Base-by-base conservation (phyloP, 2,113 vertebrate species). In the Phylloscopus trochiloides region DNA sequence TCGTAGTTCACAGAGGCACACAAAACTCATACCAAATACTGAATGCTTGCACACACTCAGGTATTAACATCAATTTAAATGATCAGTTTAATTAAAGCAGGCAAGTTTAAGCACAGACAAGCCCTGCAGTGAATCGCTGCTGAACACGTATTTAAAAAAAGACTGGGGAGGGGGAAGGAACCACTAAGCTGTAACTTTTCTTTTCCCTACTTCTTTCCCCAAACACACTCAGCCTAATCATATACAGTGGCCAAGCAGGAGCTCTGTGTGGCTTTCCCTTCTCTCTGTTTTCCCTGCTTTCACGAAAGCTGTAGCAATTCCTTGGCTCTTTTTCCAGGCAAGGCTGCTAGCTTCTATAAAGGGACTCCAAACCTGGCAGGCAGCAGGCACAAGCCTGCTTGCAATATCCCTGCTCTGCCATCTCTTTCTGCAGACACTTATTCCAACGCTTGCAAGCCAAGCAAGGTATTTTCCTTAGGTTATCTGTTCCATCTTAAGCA, bases 261-360 rank as follows among this genome's bases (percentile, higher is more conserved):
- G 65, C 70, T 61, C 65, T 20, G n/a, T 6, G 16, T 34, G 48
- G 32, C 68, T 71, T 72, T 67, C 67, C 32, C 59, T 66, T 28
- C 26, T 48, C 61, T 86, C 45, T 74, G 57, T 66, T 90, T 91
- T 45, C 65, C 36, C 66, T 47, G 87, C 90, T 92, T 85, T 93
- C 73, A 77, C 4, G 0, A 75, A 86, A 91, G 83, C 76, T 63
- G 50, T 52, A 91, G 71, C 81, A 95, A 31, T 57, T 55, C 38
- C 61, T 90, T 93, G 92, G 78, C 92, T 90, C 66, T 26, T 52
- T 52, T 71, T 75, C 43, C 83, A 47, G 11, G 32, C 29, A 10
- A 34, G 67, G 68, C 72, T 91, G 79, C 83, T 88, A 57, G 55
- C 43, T 93, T 58, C 92, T 84, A 57, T 87, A 92, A 92, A 94